Base-by-base conservation (phyloP, 1,140 invertebrate species). In the Hypothenemus hampei region DNA sequence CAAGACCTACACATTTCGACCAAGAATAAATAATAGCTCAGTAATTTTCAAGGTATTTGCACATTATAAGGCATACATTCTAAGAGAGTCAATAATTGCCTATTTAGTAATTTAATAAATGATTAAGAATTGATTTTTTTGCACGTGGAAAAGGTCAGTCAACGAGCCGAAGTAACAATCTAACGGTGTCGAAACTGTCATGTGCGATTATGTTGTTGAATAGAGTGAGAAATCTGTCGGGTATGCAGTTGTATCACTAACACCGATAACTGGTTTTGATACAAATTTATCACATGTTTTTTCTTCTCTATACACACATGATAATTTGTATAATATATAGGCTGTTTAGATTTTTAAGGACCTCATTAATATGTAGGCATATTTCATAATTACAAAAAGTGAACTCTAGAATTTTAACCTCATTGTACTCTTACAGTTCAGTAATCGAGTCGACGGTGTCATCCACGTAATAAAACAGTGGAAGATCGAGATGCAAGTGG, bases 401-500 rank as follows among this genome's bases (percentile, higher is more conserved):
- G 11, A 3, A 21, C 24, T 52, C 50, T 36, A 52, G 10, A 35
- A 44, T 31, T 52, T 6, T 15, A 8, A 52, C 7, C 50, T 52
- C 50, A 40, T 52, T 52, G 39, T n/a, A n/a, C 26, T 29, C 16
- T 19, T 24, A 35, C 21, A 31, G 36, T 37, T 40, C 24, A 52
- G 40, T 52, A 52, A 52, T 52, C 50, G 50, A 52, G 50, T 52
- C 44, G 50, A 40, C 40, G 50, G 50, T 52, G 50, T 52, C 50
- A 43, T 52, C 50, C 26, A 44, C 50, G 50, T 52, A 52, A 52
- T 52, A 52, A 52, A 52, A 52, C 50, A 44, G 50, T 52, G 44
- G 50, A 52, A 52, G 50, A 52, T 52, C 50, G 50, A 52, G 50
- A 52, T 52, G 50, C 50, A 52, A 52, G 50, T 52, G 50, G 40